Conservation (phyloP, 2,113 vertebrate genomes). For the Rhinichthys klamathensis region DNA sequence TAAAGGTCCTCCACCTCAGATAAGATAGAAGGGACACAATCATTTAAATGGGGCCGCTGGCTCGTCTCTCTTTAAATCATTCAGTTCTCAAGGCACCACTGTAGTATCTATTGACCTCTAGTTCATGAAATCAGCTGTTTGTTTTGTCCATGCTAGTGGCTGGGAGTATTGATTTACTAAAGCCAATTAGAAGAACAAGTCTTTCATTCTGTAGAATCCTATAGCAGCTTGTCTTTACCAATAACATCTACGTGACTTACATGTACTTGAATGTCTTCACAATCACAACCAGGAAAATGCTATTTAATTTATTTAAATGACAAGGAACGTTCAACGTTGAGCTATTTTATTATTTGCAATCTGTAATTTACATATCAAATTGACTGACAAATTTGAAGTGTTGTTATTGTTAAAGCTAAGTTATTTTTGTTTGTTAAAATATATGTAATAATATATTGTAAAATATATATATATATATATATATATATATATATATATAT, state of each 20-base stretch:
- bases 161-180: constrained; percentile 19
- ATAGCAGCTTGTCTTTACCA: neutral
- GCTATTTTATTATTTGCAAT: neutral
- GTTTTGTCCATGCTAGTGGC: neutral
- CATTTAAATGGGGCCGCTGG: neutral
- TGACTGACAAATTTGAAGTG: neutral
- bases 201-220: neutral
- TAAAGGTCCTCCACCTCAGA: constrained; percentile 28
- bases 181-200: constrained; percentile 8
- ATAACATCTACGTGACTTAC: neutral
- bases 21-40: constrained; percentile 30
- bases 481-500: no score
- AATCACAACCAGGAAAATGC: neutral
- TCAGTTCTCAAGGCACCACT: constrained; percentile 1
- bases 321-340: neutral
- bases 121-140: constrained; percentile 24
- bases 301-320: neutral
- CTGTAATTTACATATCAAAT: no score
- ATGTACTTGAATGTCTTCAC: neutral
- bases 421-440: neutral
- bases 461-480: neutral
- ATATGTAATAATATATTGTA: neutral
- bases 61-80: constrained; percentile 7
- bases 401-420: neutral
- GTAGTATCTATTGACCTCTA: constrained; percentile 24